Percentiles rank a stretch among this genome's conserved stretches.
Evolutionary conservation across 2,113 vertebrate species (phyloP).

Genomic region (Pedetes capensis): DNA sequence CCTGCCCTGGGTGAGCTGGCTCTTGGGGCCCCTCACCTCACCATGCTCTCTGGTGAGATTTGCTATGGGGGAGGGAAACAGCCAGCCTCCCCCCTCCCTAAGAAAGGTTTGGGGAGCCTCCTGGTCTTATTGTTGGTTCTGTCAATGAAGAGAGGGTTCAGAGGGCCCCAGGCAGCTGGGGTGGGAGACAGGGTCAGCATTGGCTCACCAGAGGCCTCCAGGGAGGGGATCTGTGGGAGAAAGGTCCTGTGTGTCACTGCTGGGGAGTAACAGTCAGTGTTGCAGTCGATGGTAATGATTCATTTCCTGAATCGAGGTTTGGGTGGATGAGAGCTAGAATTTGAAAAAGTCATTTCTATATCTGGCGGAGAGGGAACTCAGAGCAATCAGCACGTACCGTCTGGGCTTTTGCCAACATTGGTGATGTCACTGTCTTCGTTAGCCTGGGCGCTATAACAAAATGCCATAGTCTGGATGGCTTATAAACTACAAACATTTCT

Average conservation of each 20-base stretch:
- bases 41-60: background rate
- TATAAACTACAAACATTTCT: background rate
- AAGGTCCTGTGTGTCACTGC: background rate
- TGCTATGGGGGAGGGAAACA: background rate
- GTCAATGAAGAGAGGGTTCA: background rate
- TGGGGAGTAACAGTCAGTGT: background rate
- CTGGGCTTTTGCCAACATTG: background rate
- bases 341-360: conserved; percentile 60
- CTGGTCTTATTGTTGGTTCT: background rate
- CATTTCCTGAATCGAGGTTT: conserved; percentile 46
- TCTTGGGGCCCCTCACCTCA: background rate
- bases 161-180: background rate
- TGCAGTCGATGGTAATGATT: conserved; percentile 12
- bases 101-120: background rate
- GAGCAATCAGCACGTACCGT: conserved; percentile 10
- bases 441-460: background rate
- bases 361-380: background rate
- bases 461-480: background rate
- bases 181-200: background rate
- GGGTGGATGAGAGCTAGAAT: conserved; percentile 12
- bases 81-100: background rate
- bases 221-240: background rate
- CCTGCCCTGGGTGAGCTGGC: no score
- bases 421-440: background rate
- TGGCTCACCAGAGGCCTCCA: no score